phyloP scores from a whole-genome alignment of 2,797 vertebrate species.

The Pseudotriccus pelzelni region DNA sequence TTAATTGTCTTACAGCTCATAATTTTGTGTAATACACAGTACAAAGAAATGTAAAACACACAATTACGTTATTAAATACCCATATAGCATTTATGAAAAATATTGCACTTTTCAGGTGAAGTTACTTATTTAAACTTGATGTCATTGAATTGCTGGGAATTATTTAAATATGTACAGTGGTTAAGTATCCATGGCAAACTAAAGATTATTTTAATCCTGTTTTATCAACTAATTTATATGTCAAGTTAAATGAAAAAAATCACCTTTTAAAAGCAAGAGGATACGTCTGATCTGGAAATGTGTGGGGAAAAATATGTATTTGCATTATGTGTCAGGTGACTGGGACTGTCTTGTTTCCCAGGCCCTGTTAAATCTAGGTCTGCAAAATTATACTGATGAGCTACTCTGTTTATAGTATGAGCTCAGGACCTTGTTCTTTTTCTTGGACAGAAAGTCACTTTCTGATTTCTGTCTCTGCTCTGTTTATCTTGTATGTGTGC shows the following conservation, averaged over 20 bases:
- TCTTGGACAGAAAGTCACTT: not conserved
- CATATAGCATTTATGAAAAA: not conserved
- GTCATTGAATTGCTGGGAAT: not conserved
- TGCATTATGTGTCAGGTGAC: not conserved
- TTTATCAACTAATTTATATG: not conserved
- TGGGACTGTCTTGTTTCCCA: not conserved
- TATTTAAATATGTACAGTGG: not conserved
- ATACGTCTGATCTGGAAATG: not conserved
- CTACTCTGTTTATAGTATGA: not conserved
- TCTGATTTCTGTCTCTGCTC: not conserved
- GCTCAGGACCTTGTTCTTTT: not conserved
- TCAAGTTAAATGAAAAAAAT: not conserved
- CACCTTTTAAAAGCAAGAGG: not conserved
- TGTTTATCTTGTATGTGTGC: not conserved
- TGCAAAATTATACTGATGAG: not conserved
- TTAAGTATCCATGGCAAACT: not conserved
- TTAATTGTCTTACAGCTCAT: not conserved
- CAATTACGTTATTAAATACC: not conserved
- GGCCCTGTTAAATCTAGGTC: not conserved
- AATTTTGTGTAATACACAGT: not conserved
- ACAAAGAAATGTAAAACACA: not conserved
- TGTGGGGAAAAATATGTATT: not conserved
- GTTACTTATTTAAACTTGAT: not conserved
- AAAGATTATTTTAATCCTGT: not conserved
- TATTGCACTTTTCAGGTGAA: not conserved